Base-by-base conservation (phyloP, 2,797 vertebrate species). In the Protosalanx chinensis region DNA sequence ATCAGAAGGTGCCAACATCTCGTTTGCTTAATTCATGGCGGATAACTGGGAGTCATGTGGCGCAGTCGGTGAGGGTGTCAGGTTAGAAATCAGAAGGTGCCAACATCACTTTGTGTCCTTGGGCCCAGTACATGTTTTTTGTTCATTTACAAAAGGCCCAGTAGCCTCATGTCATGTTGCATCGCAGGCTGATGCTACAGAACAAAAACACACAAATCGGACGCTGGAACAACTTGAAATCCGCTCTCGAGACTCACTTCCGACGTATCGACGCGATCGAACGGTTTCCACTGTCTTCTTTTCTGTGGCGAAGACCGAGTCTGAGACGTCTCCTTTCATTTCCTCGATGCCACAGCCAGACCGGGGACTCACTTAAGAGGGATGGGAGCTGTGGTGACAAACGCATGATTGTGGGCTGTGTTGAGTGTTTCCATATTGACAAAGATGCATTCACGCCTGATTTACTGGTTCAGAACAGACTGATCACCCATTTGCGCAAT, bases 241-340 rank as follows among this genome's bases (percentile, higher is more conserved):
- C 59, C 65, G 20, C 5, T 27, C 13, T 2, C 12, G 37, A 20
- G 4, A 2, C n/a, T 53, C 71, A 68, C 71, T 77, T 71, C 60
- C 10, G 16, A 62, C 46, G 5, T 65, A 32, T 46, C 32, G 13
- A 2, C 27, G 16, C n/a, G 5, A 37, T 56, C 32, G 30, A 37
- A 1, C 13, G 23, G 51, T 37, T 46, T 10, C 32, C 27, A 58
- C 73, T 71, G 57, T 27, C 23, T 20, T 62, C 58, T 20, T 66
- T 61, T 29, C 16, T 6, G 5, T 32, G 70, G 74, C 72, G 32
- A 72, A 76, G 66, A 63, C 53, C 64, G 71, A 57, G 67, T 78
- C 77, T 82, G 68, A 51, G 10, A 74, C 72, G 51, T 76, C 72
- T 66, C 46, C 37, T 76, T 49, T 74, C 23, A 75, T 82, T 79